Base-by-base conservation (phyloP, 2,888 invertebrate species). In the Hyppa rectilinea region DNA sequence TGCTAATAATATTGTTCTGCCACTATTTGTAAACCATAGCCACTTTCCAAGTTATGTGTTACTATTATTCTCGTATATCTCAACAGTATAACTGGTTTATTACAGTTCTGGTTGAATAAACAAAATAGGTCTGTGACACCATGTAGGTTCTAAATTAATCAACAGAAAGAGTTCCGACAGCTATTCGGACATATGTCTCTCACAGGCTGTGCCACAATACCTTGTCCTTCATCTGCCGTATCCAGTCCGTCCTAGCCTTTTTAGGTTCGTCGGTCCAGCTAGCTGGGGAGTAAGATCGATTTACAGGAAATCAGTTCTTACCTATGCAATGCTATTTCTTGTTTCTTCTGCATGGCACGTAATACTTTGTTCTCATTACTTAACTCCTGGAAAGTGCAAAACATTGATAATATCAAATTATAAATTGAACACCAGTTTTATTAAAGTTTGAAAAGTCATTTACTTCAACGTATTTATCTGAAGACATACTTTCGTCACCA, bases 261-360 rank as follows among this genome's bases (percentile, higher is more conserved):
- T 6, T 12, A 40, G 20, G 12, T 2, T n/a, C 26, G 4, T n/a
- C 7, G 7, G 5, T 26, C 6, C 4, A 47, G 1, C 20, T 58
- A 29, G 29, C 14, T 29, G 10, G 50, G 20, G n/a, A 59, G 17
- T n/a, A 29, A n/a, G 34, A 34, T n/a, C 9, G 5, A 59, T 31
- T 70, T 29, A 34, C 5, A n/a, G 14, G 0, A 34, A 47, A 43
- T 12, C n/a, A 31, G 17, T 61, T 20, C 55, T 72, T 94, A 97
- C 96, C 97, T 97, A 82, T 97, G 97, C 62, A 98, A 91, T 0
- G 98, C 98, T 71, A 97, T 97, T 86, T 98, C 98, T 86, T 98
- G 98, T 61, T 98, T 96, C 88, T 98, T 98, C 91, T 98, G 98
- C 49, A 98, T 92, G 5, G 97, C 97, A 83, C 97, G 97, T 40